Conservation (phyloP, 2,888 invertebrate species). For the Conops quadrifasciatus region DNA sequence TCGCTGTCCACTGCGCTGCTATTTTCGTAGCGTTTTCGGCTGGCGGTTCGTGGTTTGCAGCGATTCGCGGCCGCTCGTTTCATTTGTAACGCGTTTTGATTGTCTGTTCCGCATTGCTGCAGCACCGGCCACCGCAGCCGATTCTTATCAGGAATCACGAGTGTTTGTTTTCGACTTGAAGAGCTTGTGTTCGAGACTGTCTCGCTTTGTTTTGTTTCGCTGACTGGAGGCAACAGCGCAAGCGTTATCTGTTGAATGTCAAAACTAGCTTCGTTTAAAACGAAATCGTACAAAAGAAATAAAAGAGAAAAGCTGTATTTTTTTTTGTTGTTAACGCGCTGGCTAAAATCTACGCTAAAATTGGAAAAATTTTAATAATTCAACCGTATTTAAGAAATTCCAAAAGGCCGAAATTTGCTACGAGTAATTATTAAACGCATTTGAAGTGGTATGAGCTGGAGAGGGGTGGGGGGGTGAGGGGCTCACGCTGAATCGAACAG, state of each 20-base stretch:
- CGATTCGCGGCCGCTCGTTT: slow-evolving; percentile 37
- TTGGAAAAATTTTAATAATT: too few relatives aligned
- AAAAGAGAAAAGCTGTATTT: too few relatives aligned
- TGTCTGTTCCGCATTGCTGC: slow-evolving; percentile 58
- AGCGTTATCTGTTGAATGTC: not conserved
- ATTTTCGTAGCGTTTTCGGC: slow-evolving; percentile 16
- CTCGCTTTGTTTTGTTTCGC: slow-evolving; percentile 20
- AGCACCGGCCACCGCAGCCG: slow-evolving; percentile 52
- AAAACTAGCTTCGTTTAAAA: too few relatives aligned
- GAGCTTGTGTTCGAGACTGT: slow-evolving; percentile 51
- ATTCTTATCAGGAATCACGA: slow-evolving; percentile 66
- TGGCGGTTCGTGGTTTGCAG: not conserved
- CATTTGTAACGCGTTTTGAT: slow-evolving; percentile 61
- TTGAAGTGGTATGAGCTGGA: too few relatives aligned
- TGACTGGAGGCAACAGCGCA: not conserved
- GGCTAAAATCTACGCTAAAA: too few relatives aligned
- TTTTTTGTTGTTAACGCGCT: too few relatives aligned
- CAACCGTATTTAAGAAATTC: too few relatives aligned
- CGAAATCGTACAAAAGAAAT: too few relatives aligned
- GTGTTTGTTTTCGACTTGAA: slow-evolving; percentile 61
- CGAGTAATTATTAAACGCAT: too few relatives aligned
- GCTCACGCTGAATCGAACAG: too few relatives aligned
- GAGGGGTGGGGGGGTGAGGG: too few relatives aligned
- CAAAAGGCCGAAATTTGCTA: too few relatives aligned
- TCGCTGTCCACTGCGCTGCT: slow-evolving; percentile 1